phyloP scores from a whole-genome alignment of 2,888 invertebrate genomes.

The Epistrophella euchroma region DNA sequence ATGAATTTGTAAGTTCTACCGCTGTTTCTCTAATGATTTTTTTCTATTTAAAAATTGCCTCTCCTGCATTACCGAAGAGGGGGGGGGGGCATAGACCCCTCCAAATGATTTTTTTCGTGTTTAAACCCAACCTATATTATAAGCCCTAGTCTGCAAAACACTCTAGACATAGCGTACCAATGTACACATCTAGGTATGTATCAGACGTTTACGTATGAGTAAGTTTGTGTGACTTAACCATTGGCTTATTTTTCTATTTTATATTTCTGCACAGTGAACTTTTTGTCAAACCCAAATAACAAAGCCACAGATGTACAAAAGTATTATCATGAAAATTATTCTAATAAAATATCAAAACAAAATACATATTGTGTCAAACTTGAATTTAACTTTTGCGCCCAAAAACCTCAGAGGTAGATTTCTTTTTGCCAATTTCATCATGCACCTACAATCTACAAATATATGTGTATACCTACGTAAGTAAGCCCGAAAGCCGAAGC shows the following conservation, averaged over 20 bases:
- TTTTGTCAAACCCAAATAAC: background rate
- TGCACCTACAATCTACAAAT: background rate
- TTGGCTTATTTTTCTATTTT: background rate
- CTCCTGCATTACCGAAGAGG: no score
- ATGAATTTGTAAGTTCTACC: no score
- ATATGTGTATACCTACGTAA: no score
- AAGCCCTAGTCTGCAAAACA: no score
- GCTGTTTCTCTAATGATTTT: no score
- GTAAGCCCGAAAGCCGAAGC: conserved; percentile 32
- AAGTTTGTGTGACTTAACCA: background rate
- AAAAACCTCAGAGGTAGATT: conserved; percentile 40
- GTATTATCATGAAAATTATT: conserved; percentile 66
- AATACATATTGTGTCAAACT: conserved; percentile 59
- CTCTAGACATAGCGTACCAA: no score
- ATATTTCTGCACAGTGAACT: background rate
- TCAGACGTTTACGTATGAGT: background rate
- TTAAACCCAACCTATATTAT: no score
- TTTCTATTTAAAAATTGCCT: no score
- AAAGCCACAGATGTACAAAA: conserved; percentile 57
- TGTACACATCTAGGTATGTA: no score
- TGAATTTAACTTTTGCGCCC: conserved; percentile 50
- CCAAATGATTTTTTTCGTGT: no score
- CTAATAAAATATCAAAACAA: conserved; percentile 56
- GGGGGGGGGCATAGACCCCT: no score
- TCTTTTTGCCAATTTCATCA: conserved; percentile 38